Conservation (phyloP, 2,113 vertebrate species). For the Ptilorrhoa leucosticta region DNA sequence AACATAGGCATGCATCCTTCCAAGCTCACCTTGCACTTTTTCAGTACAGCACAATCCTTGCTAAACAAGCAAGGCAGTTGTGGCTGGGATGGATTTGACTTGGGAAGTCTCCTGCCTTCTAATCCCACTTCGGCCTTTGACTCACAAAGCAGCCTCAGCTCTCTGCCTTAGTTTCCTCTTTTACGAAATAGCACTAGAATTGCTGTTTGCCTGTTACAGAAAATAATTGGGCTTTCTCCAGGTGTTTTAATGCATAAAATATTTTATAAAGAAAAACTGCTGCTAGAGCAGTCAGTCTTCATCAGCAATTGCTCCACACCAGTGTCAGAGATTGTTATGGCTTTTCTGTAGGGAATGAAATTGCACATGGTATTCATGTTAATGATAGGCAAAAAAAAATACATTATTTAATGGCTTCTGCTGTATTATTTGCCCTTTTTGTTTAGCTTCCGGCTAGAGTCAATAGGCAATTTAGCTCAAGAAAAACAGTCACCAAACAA, state of each 20-base stretch:
- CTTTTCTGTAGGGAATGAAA: constrained; percentile 31
- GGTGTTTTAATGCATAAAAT: not conserved
- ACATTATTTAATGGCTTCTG: constrained; percentile 36
- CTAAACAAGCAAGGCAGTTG: not conserved
- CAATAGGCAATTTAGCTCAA: constrained; percentile 46
- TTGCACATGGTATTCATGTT: constrained; percentile 23
- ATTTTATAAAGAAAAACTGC: not conserved
- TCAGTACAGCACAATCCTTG: too few relatives aligned
- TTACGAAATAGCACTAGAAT: not conserved
- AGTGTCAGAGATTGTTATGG: not conserved
- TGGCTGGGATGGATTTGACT: not conserved
- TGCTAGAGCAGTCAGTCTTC: constrained; percentile 5
- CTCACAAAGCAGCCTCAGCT: not conserved
- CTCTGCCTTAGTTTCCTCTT: not conserved
- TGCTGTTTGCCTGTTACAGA: not conserved
- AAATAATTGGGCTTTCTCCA: not conserved
- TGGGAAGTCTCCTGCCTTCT: not conserved
- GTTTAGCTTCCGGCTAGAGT: constrained; percentile 46
- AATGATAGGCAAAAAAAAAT: constrained; percentile 39
- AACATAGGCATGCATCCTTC: not conserved
- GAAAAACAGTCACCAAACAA: constrained; percentile 31
- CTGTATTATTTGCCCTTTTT: constrained; percentile 43
- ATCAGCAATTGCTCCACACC: not conserved
- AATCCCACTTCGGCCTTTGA: not conserved
- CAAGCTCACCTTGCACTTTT: not conserved